Evolutionary conservation across 2,113 vertebrate species (phyloP), one percentile per base, ranked within the genome.

Genomic region (Phrynosoma blainvillii): DNA sequence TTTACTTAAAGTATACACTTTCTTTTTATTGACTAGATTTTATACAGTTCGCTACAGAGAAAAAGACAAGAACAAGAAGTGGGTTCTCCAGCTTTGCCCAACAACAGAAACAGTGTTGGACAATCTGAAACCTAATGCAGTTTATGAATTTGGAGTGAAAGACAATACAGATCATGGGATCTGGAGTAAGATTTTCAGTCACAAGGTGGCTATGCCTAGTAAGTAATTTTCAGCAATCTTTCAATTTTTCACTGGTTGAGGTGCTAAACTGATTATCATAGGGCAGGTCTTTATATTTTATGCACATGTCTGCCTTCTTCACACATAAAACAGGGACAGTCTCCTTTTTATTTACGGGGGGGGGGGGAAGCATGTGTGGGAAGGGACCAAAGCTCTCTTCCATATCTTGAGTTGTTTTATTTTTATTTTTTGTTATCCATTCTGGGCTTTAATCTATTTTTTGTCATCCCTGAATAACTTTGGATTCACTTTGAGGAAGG

Each of bases 1-100:
- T 82, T 56, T 18, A 9, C 47, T 47, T 52, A 7, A 70, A 70
- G 77, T 84, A 27, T 82, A 65, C 14, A 12, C 66, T 89, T 56
- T 1, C 59, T 27, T 84, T 36, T 82, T 74, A 14, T 89, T 3
- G 5, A 90, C 79, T 96, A 99, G 99, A 93, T 97, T 98, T 93
- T 99, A 98, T 90, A 99, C 98, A 2, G 98, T 99, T 94, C 98
- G 99, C 88, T 99, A 99, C 91, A 97, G 98, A 95, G 98, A 99
- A 95, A 98, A 98, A 76, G 97, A 95, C 94, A 98, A 96, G 92
- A 97, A 97, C 91, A 98, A 97, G 94, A 98, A 98, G 91, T 99
- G 98, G 99, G 96, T 97, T 94, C 98, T 98, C 93, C 98, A 99
- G 82, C 97, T 98, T 83, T 99, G 98, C 93, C 98, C 98, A 47